These are phyloP conservation scores for Dipodomys ordii DNA, from an alignment of 2,113 vertebrate genomes.

Conservation along the genomic window DNA sequence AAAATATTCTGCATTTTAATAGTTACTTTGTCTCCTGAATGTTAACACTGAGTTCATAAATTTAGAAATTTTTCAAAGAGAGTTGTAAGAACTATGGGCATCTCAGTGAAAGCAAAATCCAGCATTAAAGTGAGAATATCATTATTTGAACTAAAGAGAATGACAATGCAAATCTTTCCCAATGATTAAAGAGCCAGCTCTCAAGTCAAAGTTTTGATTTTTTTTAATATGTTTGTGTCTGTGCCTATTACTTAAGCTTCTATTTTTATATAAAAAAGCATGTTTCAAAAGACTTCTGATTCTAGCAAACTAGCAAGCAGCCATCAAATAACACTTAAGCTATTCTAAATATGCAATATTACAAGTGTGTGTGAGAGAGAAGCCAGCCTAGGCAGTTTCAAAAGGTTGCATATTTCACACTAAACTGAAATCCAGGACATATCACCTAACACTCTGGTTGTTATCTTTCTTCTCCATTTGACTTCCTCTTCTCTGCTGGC, in stretches of 20 bases:
- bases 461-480: neutral
- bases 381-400: neutral
- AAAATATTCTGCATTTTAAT: neutral
- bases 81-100: neutral
- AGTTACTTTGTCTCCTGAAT: constrained; percentile 26
- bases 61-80: neutral
- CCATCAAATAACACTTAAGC: constrained; percentile 7
- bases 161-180: neutral
- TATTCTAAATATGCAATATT: neutral
- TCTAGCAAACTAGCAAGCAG: neutral
- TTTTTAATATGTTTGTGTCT: neutral
- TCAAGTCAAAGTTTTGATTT: neutral
- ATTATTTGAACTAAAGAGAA: neutral
- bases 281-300: neutral
- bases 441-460: neutral
- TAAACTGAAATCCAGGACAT: constrained; percentile 18
- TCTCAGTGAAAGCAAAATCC: neutral
- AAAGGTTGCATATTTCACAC: constrained; percentile 34
- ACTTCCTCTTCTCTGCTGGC: neutral
- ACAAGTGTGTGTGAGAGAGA: neutral
- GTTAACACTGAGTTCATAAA: neutral
- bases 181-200: neutral
- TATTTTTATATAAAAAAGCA: neutral
- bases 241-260: neutral
- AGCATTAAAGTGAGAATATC: neutral